These are phyloP conservation scores for Eumeta japonica DNA, from an alignment of 1,140 invertebrate species.

Conservation along the genomic window DNA sequence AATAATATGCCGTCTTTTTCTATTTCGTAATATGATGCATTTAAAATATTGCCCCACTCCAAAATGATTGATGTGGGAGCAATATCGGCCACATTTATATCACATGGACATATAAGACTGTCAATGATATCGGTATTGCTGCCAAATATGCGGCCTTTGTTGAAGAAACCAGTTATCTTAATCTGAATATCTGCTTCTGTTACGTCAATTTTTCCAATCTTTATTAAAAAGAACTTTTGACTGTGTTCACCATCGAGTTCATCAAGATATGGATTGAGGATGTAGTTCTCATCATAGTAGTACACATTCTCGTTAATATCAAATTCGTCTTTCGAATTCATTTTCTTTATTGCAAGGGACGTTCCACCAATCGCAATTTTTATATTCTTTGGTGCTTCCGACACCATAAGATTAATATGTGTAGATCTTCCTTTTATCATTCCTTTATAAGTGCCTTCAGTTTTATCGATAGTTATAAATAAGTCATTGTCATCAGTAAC, in stretches of 20 bases:
- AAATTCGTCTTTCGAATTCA: conserved; percentile 23
- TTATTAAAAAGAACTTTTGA: conserved; percentile 36
- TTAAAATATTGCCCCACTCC: conserved; percentile 19
- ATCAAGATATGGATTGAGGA: conserved; percentile 30
- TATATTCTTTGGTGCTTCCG: conserved; percentile 16
- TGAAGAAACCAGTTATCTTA: conserved; percentile 26
- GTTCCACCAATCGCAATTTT: conserved; percentile 28
- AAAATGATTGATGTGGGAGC: conserved; percentile 21
- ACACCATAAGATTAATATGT: conserved; percentile 31
- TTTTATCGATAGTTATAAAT: conserved; percentile 29
- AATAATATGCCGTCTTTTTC: conserved; percentile 31
- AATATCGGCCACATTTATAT: too few species aligned
- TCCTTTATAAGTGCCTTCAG: conserved; percentile 22
- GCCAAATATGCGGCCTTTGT: conserved; percentile 20
- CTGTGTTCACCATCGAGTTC: conserved; percentile 12
- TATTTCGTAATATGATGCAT: conserved; percentile 33
- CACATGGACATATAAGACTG: too few species aligned
- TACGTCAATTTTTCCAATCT: conserved; percentile 30
- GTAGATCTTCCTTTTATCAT: conserved; percentile 32
- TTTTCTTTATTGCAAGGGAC: conserved; percentile 18
- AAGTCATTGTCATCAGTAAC: conserved; percentile 26
- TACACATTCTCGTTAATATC: conserved; percentile 21
- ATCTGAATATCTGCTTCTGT: conserved; percentile 28
- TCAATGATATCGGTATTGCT: conserved; percentile 12
- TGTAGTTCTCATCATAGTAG: conserved; percentile 26